Percentiles rank a stretch among this genome's conserved stretches.
These are phyloP conservation scores for Merodon equestris DNA, from an alignment of 2,888 invertebrate genomes.

Conservation along the genomic window DNA sequence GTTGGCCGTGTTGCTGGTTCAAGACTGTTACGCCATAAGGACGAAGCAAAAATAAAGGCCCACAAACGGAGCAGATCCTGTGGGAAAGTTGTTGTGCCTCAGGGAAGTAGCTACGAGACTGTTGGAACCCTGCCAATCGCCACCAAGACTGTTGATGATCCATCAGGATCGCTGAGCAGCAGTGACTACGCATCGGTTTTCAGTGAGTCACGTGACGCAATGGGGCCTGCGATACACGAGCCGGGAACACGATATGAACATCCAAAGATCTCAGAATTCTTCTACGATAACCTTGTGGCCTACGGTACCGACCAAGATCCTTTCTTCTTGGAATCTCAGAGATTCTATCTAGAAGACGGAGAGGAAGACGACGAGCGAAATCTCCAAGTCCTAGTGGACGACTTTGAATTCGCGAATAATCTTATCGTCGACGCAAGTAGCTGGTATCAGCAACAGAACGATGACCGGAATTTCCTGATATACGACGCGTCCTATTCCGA, in stretches of 20 bases:
- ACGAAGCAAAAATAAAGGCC: constrained; percentile 28
- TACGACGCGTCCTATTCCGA: constrained; percentile 31
- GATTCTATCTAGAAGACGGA: constrained; percentile 59
- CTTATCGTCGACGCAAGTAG: constrained; percentile 69
- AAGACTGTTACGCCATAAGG: constrained; percentile 66
- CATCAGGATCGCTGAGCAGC: constrained; percentile 78
- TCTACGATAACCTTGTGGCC: constrained; percentile 73
- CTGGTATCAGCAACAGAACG: constrained; percentile 55
- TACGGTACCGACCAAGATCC: constrained; percentile 56
- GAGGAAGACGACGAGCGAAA: constrained; percentile 71
- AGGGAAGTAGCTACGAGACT: constrained; percentile 73
- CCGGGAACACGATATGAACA: constrained; percentile 73
- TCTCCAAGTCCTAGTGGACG: constrained; percentile 72
- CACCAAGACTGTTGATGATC: constrained; percentile 69
- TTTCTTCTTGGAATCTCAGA: constrained; percentile 58
- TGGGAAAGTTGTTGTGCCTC: constrained; percentile 69
- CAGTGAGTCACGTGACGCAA: constrained; percentile 71
- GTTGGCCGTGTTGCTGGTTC: constrained; percentile 74
- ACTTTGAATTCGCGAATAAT: constrained; percentile 70
- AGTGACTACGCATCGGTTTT: constrained; percentile 79
- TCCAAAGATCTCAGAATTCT: constrained; percentile 76
- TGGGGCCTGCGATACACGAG: constrained; percentile 18
- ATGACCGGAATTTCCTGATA: constrained; percentile 41
- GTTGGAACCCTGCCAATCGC: constrained; percentile 72
- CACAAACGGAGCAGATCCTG: constrained; percentile 76